Base-by-base conservation (phyloP, 1,140 invertebrate species). In the Popillia japonica region DNA sequence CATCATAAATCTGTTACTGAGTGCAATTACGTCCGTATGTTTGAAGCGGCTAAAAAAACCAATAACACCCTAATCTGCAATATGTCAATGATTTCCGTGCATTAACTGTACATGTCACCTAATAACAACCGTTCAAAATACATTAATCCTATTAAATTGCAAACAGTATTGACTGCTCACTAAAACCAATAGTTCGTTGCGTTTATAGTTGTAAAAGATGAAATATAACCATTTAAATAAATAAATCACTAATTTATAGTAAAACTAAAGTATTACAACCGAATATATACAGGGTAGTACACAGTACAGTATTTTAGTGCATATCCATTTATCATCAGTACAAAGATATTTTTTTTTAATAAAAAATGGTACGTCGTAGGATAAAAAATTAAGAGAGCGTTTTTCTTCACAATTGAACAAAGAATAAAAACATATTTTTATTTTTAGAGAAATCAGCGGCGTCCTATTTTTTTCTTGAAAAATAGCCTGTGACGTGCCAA, bases 41-140 rank as follows among this genome's bases (percentile, higher is more conserved):
- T 68, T 0, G 27, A 68, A 34, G 61, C 61, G 27, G 9, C 27
- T 64, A 11, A 68, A 68, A 68, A 68, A 22, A 10, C 61, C 27
- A 68, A 68, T 68, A 68, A 68, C 27, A 27, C 22, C 61, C 14
- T 34, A 68, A 68, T 68, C 22, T 22, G 20, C 61, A 68, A 68
- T 27, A 68, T 68, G 61, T 68, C 61, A 68, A 34, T 68, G 22
- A 27, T 68, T 68, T 22, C 61, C 6, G 27, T 68, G 27, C 61
- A 34, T 68, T 68, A 68, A 68, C 61, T 68, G 27, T 68, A 68
- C 61, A 68, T 55, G n/a, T 17, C 14, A 17, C 14, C 22, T 68
- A 27, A 68, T 68, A 27, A 68, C 22, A 20, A 68, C 27, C 27
- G 61, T 22, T 68, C 22, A 68, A 34, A 34, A 34, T 34, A 20